phyloP scores from a whole-genome alignment of 2,113 vertebrate species.

The Hippocampus guttulatus region DNA sequence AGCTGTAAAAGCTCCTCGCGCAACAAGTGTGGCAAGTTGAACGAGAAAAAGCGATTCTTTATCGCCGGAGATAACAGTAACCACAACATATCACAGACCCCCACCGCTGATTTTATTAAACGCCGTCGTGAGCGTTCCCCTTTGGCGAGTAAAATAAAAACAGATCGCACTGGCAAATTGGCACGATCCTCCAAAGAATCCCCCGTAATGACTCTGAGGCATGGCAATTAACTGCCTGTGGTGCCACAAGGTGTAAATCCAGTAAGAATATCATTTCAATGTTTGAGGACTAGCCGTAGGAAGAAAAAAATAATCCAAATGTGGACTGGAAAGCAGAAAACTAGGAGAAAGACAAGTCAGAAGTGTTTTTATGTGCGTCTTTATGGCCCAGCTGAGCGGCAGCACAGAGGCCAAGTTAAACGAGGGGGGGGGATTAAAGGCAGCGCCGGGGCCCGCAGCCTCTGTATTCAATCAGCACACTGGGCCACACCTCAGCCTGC shows the following conservation, averaged over 20 bases:
- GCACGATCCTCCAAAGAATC: constrained; percentile 14
- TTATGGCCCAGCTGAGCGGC: constrained; percentile 85
- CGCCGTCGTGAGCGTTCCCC: constrained; percentile 19
- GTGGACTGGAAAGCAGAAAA: not conserved
- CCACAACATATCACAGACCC: constrained; percentile 22
- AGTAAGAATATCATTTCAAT: not conserved
- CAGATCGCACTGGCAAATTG: constrained; percentile 15
- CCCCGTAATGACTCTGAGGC: not conserved
- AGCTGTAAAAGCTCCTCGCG: not conserved
- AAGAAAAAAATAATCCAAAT: not conserved
- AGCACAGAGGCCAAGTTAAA: constrained; percentile 77
- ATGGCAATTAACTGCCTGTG: not conserved
- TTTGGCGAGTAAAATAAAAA: constrained; percentile 32
- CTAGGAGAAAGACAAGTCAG: constrained; percentile 25
- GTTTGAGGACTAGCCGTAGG: not conserved
- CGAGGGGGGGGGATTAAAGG: constrained; percentile 84
- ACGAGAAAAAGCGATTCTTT: constrained; percentile 18
- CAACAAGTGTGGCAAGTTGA: not conserved
- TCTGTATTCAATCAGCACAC: constrained; percentile 87
- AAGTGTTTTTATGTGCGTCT: constrained; percentile 69
- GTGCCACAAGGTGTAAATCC: not conserved
- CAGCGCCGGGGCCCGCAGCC: constrained; percentile 73
- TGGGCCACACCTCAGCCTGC: constrained; percentile 77
- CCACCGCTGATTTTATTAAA: constrained; percentile 36
- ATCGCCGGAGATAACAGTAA: constrained; percentile 40